phyloP scores from a whole-genome alignment of 2,113 vertebrate species.

The Pheucticus melanocephalus region DNA sequence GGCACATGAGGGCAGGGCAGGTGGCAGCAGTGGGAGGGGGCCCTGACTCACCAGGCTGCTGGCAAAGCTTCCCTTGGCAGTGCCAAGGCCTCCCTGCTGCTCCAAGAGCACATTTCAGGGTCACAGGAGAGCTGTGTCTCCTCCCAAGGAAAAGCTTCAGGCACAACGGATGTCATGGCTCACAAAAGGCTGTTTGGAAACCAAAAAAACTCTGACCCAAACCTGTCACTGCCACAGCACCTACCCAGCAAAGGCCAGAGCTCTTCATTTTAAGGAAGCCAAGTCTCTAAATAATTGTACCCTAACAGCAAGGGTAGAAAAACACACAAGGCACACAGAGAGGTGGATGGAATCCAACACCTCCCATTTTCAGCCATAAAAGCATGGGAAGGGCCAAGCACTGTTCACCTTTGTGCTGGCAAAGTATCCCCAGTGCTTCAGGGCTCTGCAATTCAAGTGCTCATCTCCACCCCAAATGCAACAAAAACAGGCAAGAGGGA shows the following conservation, averaged over 20 bases:
- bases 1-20: not conserved
- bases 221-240: too few species aligned
- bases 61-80: not conserved
- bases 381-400: too few species aligned
- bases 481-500: accelerated
- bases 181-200: not conserved
- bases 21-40: not conserved
- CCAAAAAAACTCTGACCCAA: not conserved
- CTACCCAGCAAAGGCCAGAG: too few species aligned
- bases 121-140: not conserved
- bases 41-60: not conserved
- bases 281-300: not conserved
- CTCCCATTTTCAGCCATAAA: not conserved
- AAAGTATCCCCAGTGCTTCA: accelerated
- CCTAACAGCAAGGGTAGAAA: not conserved
- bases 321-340: not conserved
- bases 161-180: accelerated
- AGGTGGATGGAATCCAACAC: not conserved
- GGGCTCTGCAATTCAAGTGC: too few species aligned
- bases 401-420: not conserved
- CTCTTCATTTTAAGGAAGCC: not conserved
- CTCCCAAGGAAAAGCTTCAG: not conserved
- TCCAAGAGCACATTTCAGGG: accelerated
- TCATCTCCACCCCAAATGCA: not conserved
- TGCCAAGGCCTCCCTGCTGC: not conserved